Conservation (phyloP, 2,113 vertebrate species). For the Nannobrachium achirus region DNA sequence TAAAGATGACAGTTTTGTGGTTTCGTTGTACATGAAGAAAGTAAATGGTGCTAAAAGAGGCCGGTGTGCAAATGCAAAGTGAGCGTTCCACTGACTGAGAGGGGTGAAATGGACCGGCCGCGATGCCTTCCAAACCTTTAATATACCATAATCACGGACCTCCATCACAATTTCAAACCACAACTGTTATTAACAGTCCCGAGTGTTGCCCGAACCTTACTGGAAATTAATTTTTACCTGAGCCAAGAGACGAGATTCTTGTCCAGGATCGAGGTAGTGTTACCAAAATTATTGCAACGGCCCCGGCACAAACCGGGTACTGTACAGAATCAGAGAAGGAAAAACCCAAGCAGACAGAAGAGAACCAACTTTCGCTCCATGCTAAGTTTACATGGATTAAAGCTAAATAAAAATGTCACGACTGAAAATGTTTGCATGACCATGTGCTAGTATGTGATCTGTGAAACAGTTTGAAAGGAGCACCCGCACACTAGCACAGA, state of each 20-base stretch:
- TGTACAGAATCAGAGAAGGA: conserved; percentile 21
- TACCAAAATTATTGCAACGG: conserved; percentile 29
- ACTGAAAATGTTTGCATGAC: no score
- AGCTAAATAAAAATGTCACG: no score
- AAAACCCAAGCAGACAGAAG: conserved; percentile 28
- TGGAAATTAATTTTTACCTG: conserved; percentile 52
- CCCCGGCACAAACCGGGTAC: no score
- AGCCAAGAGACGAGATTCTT: conserved; percentile 31
- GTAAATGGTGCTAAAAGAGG: conserved; percentile 18
- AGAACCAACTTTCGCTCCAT: conserved; percentile 8
- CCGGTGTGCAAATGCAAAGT: conserved; percentile 34
- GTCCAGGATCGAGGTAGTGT: conserved; percentile 42
- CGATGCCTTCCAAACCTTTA: conserved; percentile 43
- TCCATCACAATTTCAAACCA: conserved; percentile 50
- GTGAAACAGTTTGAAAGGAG: no score
- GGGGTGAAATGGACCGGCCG: conserved; percentile 33
- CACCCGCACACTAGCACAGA: no score
- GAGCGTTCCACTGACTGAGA: conserved; percentile 23
- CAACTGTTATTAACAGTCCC: conserved; percentile 50
- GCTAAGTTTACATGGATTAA: no score
- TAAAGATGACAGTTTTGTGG: conserved; percentile 16
- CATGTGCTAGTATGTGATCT: no score
- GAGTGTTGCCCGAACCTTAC: conserved; percentile 50
- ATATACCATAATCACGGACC: conserved; percentile 53
- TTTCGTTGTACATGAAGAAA: conserved; percentile 7